These are phyloP conservation scores for Xanthorhoe spadicearia DNA, from an alignment of 2,888 invertebrate genomes.

Conservation along the genomic window DNA sequence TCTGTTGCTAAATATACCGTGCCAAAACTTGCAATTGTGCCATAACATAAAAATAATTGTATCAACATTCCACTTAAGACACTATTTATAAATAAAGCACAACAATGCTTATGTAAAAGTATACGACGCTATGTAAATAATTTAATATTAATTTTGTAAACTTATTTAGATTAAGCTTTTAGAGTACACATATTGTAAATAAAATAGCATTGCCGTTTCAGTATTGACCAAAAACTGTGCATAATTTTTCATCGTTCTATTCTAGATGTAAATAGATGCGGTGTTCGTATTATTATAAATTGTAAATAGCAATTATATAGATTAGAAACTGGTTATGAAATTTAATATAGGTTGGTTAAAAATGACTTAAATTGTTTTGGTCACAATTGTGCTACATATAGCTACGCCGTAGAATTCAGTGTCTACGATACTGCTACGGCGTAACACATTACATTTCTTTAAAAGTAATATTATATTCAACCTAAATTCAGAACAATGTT, in stretches of 20 bases:
- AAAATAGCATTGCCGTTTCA: constrained; percentile 59
- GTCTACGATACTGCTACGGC: not conserved
- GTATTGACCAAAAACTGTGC: constrained; percentile 75
- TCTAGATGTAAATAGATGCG: constrained; percentile 51
- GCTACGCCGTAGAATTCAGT: not conserved
- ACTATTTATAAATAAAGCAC: constrained; percentile 14
- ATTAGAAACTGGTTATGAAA: constrained; percentile 8
- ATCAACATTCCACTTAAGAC: constrained; percentile 25
- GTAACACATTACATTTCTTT: not conserved
- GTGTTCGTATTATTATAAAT: constrained; percentile 53
- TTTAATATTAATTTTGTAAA: not conserved
- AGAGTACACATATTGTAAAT: constrained; percentile 47
- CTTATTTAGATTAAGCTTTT: not conserved
- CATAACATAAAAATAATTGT: constrained; percentile 16
- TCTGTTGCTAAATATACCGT: constrained; percentile 41
- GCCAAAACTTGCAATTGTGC: constrained; percentile 35
- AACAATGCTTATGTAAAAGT: constrained; percentile 27
- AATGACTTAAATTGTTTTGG: no score
- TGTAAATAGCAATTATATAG: constrained; percentile 25
- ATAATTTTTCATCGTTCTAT: constrained; percentile 49
- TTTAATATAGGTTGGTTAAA: not conserved
- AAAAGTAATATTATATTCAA: no score
- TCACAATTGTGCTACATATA: not conserved
- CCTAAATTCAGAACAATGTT: no score
- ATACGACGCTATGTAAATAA: constrained; percentile 24